Percentiles rank a stretch among this genome's conserved stretches.
phyloP scores from a whole-genome alignment of 2,888 invertebrate genomes.

The Parnassius apollo region DNA sequence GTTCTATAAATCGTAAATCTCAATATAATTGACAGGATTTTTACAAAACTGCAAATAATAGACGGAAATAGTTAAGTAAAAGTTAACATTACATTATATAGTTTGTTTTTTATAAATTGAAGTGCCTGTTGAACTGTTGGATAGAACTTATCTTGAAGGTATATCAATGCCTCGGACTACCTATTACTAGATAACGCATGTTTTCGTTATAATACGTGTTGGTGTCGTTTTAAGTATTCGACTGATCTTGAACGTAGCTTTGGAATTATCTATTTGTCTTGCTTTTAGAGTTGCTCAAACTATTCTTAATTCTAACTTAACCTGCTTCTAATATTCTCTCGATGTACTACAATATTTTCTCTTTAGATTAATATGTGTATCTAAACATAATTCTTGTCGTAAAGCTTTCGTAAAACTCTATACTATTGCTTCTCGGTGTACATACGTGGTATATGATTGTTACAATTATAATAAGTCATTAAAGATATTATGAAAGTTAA shows the following conservation, averaged over 20 bases:
- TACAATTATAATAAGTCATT: conserved; percentile 38
- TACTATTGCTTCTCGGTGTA: conserved; percentile 54
- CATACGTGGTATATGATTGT: conserved; percentile 51
- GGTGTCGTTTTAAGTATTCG: conserved; percentile 37
- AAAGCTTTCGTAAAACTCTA: conserved; percentile 48
- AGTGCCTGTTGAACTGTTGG: conserved; percentile 9
- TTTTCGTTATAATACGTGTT: conserved; percentile 22
- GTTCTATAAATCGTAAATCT: no score
- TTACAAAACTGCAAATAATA: no score
- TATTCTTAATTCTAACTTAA: neutral
- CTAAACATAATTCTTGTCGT: conserved; percentile 21
- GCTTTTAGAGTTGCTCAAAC: conserved; percentile 35
- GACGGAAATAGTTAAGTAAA: no score
- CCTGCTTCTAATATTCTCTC: neutral
- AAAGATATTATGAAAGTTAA: conserved; percentile 35
- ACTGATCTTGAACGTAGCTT: conserved; percentile 62
- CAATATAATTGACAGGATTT: no score
- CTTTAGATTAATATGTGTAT: conserved; percentile 10
- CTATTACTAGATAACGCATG: neutral
- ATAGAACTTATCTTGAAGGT: conserved; percentile 7
- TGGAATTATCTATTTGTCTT: neutral
- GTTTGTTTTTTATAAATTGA: conserved; percentile 1
- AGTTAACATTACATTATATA: no score
- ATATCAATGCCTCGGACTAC: neutral
- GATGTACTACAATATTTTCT: conserved; percentile 31